Conservation (phyloP, 2,113 vertebrate species). For the Oreochromis niloticus region DNA sequence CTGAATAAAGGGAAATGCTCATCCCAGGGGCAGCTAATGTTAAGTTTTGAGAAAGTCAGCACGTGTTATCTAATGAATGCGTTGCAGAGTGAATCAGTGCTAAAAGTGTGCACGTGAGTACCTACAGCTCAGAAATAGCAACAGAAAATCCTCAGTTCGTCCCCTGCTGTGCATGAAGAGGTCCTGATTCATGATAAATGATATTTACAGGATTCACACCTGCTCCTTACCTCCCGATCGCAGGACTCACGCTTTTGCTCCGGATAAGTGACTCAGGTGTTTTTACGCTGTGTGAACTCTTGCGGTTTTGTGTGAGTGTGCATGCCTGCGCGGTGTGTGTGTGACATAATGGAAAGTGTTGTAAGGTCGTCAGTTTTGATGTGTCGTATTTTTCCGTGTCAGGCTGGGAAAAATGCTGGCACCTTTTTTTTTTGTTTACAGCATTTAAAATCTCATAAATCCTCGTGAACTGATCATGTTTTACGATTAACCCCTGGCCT, state of each 20-base stretch:
- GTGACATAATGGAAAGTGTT: not conserved
- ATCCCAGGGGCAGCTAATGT: not conserved
- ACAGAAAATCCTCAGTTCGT: slow-evolving; percentile 11
- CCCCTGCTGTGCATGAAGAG: slow-evolving; percentile 13
- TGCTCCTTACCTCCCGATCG: slow-evolving; percentile 5
- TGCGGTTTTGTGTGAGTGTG: not conserved
- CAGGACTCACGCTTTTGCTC: not conserved
- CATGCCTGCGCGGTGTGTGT: not conserved
- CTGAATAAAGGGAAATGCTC: not conserved
- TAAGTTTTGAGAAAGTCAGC: not conserved
- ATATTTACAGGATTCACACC: slow-evolving; percentile 39
- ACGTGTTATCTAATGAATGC: not conserved
- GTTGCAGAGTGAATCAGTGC: slow-evolving; percentile 10
- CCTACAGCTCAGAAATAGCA: not conserved
- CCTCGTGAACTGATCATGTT: not conserved
- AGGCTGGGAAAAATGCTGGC: not conserved
- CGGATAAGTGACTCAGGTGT: slow-evolving; percentile 48
- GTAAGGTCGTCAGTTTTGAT: not conserved
- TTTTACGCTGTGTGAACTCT: not conserved
- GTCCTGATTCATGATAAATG: slow-evolving; percentile 50
- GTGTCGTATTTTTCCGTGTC: not conserved
- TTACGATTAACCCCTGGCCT: not conserved
- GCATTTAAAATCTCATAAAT: not conserved
- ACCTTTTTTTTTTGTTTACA: not conserved
- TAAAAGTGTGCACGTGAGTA: not conserved